Conservation (phyloP, 1,140 invertebrate genomes). For the Pachyrhynchus sulphureomaculatus region DNA sequence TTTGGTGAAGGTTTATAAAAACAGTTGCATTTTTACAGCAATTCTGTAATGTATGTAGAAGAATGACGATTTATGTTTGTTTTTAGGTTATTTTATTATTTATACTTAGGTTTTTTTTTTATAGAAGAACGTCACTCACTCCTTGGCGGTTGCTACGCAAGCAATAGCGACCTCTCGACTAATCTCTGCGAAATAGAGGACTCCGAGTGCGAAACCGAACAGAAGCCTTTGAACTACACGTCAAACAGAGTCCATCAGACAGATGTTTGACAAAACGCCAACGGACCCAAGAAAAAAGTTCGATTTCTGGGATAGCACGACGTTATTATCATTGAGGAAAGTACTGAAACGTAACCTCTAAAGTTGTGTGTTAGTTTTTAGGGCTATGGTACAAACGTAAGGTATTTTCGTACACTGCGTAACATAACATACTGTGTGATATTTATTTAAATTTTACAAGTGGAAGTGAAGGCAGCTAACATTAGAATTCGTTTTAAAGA, state of each 20-base stretch:
- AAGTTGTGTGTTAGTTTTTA: no score
- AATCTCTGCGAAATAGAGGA: conserved; percentile 92
- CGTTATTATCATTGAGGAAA: conserved; percentile 28
- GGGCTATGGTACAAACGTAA: no score
- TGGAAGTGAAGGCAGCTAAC: no score
- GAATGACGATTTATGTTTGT: no score
- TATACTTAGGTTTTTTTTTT: conserved; percentile 40
- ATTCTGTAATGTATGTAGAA: no score
- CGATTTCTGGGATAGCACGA: conserved; percentile 41
- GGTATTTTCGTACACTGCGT: no score
- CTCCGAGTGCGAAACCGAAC: conserved; percentile 71
- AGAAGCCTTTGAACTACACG: conserved; percentile 58
- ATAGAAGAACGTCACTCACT: conserved; percentile 74
- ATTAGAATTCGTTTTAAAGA: no score
- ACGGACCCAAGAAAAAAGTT: conserved; percentile 32
- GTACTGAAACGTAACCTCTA: neutral
- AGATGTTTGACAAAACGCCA: conserved; percentile 56
- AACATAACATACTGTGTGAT: no score
- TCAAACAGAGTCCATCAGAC: conserved; percentile 58
- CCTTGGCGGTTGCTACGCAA: conserved; percentile 66
- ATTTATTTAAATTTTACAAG: no score
- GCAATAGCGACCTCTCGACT: conserved; percentile 82
- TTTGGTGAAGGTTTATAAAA: no score
- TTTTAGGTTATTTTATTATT: no score
- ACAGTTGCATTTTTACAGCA: no score